These are phyloP conservation scores for Tachysurus vachellii DNA, from an alignment of 2,113 vertebrate species.

Conservation along the genomic window DNA sequence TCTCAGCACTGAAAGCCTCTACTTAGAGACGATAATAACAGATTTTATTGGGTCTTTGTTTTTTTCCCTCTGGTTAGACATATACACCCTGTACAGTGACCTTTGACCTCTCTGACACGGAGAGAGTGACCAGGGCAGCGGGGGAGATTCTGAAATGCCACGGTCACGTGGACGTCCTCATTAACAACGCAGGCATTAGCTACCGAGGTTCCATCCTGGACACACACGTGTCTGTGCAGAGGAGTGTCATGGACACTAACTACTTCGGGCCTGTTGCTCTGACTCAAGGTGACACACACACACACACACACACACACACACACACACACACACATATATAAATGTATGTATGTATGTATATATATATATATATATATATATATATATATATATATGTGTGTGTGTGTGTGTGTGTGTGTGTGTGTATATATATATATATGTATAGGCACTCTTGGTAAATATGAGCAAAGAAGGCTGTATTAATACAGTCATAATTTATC, in stretches of 20 bases:
- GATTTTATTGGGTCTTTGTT: background rate
- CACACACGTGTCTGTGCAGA: constrained; percentile 84
- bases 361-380: no score
- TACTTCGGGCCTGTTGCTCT: constrained; percentile 94
- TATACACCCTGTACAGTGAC: constrained; percentile 77
- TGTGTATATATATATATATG: no score
- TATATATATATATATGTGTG: no score
- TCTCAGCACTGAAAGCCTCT: background rate
- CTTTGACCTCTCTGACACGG: constrained; percentile 84
- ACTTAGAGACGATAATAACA: background rate
- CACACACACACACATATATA: no score
- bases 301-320: background rate
- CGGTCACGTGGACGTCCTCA: constrained; percentile 86
- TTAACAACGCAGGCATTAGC: constrained; percentile 96
- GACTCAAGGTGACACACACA: constrained; percentile 84
- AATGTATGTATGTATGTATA: no score
- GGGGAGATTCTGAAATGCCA: constrained; percentile 81
- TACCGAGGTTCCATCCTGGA: constrained; percentile 86
- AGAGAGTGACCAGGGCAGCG: constrained; percentile 70
- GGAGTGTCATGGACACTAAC: constrained; percentile 91
- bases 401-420: no score
- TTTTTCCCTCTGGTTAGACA: constrained; percentile 61
- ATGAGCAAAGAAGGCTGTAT: no score
- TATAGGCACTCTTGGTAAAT: no score
- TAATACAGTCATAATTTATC: background rate